Evolutionary conservation across 2,113 vertebrate genomes (phyloP), one percentile per base, ranked within the genome.

Genomic region (Zosterops borbonicus): DNA sequence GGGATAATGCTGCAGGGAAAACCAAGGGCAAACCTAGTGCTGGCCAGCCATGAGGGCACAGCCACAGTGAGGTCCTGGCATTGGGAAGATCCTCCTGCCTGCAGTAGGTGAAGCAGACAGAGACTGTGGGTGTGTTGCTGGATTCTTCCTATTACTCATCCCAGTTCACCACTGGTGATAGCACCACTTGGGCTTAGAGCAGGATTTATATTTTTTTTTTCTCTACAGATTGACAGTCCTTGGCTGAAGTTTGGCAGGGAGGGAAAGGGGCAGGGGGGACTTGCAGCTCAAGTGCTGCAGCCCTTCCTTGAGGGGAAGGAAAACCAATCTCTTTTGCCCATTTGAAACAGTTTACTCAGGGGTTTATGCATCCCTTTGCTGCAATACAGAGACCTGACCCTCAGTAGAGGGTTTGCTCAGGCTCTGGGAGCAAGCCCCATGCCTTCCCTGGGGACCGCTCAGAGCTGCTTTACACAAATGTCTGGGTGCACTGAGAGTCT

Each of bases 11-110:
- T 62, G 89, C 62, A 65, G 31, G n/a, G 35, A 74, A 84, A 74
- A 31, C 18, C 69, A 87, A 80, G 52, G 50, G 41, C 41, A 49
- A 53, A n/a, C 21, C 23, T 4, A 0, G 5, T 27, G 23, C 52
- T 52, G 62, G 16, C 31, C 44, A 80, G 46, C 29, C 17, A 3
- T 4, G n/a, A 41, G 33, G 63, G 37, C 68, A 37, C 19, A 53
- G 39, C 31, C 2, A 0, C 31, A 19, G 35, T 0, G 0, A 63
- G 52, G 42, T 44, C 22, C 69, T 3, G 13, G 16, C 10, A 3
- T 14, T 2, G 7, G 80, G 73, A 44, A 73, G 16, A 42, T 81
- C 31, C 20, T 47, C 22, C 47, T 74, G 58, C 39, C 63, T 31
- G 52, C 49, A 55, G 2, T 24, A 31, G 16, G 11, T 29, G 35